Evolutionary conservation across 2,888 invertebrate species (phyloP), one percentile per base, ranked within the genome.

Genomic region (Clusia tigrina): DNA sequence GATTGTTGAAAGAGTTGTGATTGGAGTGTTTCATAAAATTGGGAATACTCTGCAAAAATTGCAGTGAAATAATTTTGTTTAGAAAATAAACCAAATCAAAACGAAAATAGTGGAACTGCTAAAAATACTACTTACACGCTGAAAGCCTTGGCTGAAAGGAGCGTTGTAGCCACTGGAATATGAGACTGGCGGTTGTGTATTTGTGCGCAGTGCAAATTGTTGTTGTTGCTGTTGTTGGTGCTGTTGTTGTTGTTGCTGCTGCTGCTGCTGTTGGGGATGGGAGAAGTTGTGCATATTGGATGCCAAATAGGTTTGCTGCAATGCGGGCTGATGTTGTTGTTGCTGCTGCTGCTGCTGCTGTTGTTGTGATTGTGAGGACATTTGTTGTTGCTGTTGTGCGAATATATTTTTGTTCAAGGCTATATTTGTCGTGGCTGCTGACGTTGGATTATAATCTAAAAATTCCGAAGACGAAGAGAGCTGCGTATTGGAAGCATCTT

Each of bases 401-500:
- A 62, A 42, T 58, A 24, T 24, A 60, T 66, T 58, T 70, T 70
- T 46, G 59, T 67, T 24, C n/a, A n/a, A n/a, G n/a, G n/a, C n/a
- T n/a, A n/a, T n/a, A n/a, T n/a, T n/a, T n/a, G n/a, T n/a, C 63
- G 63, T 64, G 61, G 64, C 56, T 62, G 70, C 64, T 63, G 70
- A 57, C 32, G 78, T 73, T 57, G 83, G 79, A 74, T 81, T 81
- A 67, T 83, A 82, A 66, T 83, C 83, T 26, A 83, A 66, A 69
- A 83, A 83, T 63, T 83, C 83, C 1, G 83, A 83, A 24, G 83
- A 83, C 25, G 83, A 83, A 24, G 83, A 83, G 25, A 81, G 55
- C 60, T 83, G 83, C 5, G 81, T 75, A 60, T 78, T 78, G 46
- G 80, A 77, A 15, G 79, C 80, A 76, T 83, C 84, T 65, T 83